Percentiles rank a stretch among this genome's conserved stretches.
Conservation (phyloP, 2,888 invertebrate genomes). For the Magallana nippona region DNA sequence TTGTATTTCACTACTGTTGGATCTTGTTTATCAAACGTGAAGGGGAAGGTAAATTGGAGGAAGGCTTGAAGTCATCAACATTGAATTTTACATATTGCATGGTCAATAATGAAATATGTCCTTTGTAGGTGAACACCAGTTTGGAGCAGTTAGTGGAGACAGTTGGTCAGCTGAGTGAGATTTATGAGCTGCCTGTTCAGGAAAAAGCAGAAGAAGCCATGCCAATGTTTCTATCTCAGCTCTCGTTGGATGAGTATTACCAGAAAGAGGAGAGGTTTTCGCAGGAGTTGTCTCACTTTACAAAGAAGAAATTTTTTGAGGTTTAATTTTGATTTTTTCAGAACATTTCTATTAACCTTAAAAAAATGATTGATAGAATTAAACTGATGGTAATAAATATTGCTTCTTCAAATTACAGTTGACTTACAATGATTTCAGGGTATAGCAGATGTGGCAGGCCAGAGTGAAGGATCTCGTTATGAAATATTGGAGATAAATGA, state of each 20-base stretch:
- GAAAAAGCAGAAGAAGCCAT: slow-evolving; percentile 13
- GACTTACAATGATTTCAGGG: slow-evolving; percentile 61
- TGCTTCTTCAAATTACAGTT: too few species aligned
- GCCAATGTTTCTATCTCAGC: slow-evolving; percentile 68
- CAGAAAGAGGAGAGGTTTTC: slow-evolving; percentile 72
- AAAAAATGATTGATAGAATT: too few species aligned
- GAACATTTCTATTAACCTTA: neutral
- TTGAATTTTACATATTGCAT: neutral
- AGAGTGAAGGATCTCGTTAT: slow-evolving; percentile 68
- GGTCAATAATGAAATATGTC: neutral
- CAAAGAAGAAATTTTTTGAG: slow-evolving; percentile 78
- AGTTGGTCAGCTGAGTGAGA: slow-evolving; percentile 56
- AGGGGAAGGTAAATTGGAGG: too few species aligned
- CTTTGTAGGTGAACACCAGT: slow-evolving; percentile 65
- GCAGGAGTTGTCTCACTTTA: slow-evolving; percentile 72
- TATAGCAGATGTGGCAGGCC: slow-evolving; percentile 74
- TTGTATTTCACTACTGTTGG: too few species aligned
- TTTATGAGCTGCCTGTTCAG: slow-evolving; percentile 55
- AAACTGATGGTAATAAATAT: too few species aligned
- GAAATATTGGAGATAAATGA: slow-evolving; percentile 74
- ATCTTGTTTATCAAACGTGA: too few species aligned
- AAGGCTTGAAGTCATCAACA: neutral
- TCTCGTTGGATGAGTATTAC: slow-evolving; percentile 64
- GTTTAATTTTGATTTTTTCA: slow-evolving; percentile 52
- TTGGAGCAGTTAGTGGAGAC: slow-evolving; percentile 59